A percentile compares a stretch with the other conserved stretches of the same genome.
phyloP scores from a whole-genome alignment of 2,113 vertebrate species.

The Miniopterus natalensis region DNA sequence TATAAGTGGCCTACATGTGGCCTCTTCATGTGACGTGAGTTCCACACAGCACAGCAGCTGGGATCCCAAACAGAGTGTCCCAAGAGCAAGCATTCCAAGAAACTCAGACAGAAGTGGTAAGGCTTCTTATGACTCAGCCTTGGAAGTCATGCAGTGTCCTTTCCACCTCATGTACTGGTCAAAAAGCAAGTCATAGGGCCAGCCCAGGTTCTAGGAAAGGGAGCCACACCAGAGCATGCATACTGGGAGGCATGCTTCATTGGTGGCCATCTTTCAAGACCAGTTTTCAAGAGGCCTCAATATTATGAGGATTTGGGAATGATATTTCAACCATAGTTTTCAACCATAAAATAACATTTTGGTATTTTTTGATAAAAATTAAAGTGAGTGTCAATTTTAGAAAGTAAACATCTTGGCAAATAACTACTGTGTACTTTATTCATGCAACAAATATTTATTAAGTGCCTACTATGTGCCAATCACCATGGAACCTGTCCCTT shows the following conservation, averaged over 20 bases:
- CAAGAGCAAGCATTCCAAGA: neutral
- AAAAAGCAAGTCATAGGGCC: neutral
- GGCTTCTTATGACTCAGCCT: neutral
- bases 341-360: neutral
- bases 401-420: constrained; percentile 6
- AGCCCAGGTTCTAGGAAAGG: neutral
- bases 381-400: neutral
- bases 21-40: neutral
- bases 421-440: neutral
- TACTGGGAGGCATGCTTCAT: neutral
- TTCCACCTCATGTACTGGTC: neutral
- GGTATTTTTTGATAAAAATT: constrained; percentile 43
- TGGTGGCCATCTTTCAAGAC: neutral
- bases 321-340: neutral
- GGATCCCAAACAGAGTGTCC: neutral
- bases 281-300: neutral
- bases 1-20: neutral
- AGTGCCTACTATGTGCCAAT: neutral
- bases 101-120: neutral
- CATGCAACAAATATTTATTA: neutral
- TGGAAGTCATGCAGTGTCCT: neutral
- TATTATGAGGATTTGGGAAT: neutral
- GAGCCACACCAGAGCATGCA: neutral
- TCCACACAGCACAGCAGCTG: neutral
- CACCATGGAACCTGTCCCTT: neutral